Evolutionary conservation across 2,888 invertebrate genomes (phyloP).

Genomic region (Drosophila ezoana): DNA sequence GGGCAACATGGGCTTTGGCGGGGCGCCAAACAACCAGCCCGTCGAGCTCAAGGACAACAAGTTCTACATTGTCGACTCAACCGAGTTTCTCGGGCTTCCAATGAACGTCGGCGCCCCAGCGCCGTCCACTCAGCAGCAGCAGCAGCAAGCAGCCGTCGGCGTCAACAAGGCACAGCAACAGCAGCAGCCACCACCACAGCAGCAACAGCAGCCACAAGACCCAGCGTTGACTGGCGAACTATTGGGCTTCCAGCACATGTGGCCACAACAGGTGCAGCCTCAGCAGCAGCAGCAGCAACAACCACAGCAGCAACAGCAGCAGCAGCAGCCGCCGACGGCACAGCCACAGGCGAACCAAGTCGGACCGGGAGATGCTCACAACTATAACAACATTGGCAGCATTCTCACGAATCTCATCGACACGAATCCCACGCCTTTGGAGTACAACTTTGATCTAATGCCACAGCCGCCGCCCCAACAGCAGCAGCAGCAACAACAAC

Average conservation of each 20-base stretch:
- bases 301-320: slow-evolving; percentile 52
- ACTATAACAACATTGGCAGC: slow-evolving; percentile 85
- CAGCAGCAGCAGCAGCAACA: slow-evolving; percentile 75
- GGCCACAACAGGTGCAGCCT: slow-evolving; percentile 80
- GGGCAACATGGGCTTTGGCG: slow-evolving; percentile 71
- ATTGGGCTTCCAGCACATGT: slow-evolving; percentile 84
- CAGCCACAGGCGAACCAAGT: slow-evolving; percentile 60
- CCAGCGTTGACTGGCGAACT: slow-evolving; percentile 78
- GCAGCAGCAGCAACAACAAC: slow-evolving; percentile 67
- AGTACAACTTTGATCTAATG: slow-evolving; percentile 84
- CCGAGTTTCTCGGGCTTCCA: slow-evolving; percentile 84
- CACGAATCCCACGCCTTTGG: slow-evolving; percentile 84
- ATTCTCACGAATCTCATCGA: slow-evolving; percentile 85
- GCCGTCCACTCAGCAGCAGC: slow-evolving; percentile 48
- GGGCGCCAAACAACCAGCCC: slow-evolving; percentile 61
- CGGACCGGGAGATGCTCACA: slow-evolving; percentile 78
- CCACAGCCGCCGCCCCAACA: slow-evolving; percentile 69
- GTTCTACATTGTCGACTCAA: slow-evolving; percentile 84
- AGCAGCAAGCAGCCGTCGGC: slow-evolving; percentile 42
- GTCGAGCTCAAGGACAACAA: slow-evolving; percentile 82
- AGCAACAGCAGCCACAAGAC: slow-evolving; percentile 80
- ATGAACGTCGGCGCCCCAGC: slow-evolving; percentile 77
- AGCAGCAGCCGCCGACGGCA: slow-evolving; percentile 60
- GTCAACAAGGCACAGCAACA: slow-evolving; percentile 56
- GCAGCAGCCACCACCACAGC: slow-evolving; percentile 66